Base-by-base conservation (phyloP, 2,888 invertebrate species). In the Metalampra italica region DNA sequence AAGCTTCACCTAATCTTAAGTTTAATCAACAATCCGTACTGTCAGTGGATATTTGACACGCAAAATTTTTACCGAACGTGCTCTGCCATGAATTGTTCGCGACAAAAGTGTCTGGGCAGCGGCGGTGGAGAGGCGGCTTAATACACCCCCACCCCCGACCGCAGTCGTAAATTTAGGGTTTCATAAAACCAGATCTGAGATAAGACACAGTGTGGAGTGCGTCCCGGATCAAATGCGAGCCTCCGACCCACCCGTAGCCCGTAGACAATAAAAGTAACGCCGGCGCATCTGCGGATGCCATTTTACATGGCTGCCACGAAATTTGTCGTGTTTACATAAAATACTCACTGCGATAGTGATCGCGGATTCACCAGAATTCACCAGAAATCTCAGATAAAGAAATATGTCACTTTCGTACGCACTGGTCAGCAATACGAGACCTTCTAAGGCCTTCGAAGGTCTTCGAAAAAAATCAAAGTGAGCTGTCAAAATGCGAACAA, bases 121-220 rank as follows among this genome's bases (percentile, higher is more conserved):
- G 76, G 75, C 67, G 77, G 78, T 76, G 78, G 80, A 82, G 82
- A 80, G 82, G 77, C 77, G 80, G 84, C 86, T 87, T 82, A 84
- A 81, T 78, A 77, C 69, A 73, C 83, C 79, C 78, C 84, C 78
- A 75, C 83, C 86, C 87, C 77, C 82, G 67, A 73, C 84, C 83
- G 70, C 85, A 88, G 83, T 88, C 89, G 88, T 89, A 89, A 89
- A 89, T 89, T 89, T 88, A 88, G 89, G 89, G 89, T 88, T 89
- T 89, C 88, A 89, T 89, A 89, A 89, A 88, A 89, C 88, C 88
- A 87, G 89, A 89, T 89, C 75, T 69, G 78, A 89, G 89, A 89
- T 89, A 89, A 89, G 86, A 87, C 87, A 86, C 86, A 86, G 87
- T 84, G 86, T 78, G 78, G 82, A 84, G 82, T 82, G 78, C 68